Conservation (phyloP, 2,797 vertebrate species). For the Enteromius argenteus region DNA sequence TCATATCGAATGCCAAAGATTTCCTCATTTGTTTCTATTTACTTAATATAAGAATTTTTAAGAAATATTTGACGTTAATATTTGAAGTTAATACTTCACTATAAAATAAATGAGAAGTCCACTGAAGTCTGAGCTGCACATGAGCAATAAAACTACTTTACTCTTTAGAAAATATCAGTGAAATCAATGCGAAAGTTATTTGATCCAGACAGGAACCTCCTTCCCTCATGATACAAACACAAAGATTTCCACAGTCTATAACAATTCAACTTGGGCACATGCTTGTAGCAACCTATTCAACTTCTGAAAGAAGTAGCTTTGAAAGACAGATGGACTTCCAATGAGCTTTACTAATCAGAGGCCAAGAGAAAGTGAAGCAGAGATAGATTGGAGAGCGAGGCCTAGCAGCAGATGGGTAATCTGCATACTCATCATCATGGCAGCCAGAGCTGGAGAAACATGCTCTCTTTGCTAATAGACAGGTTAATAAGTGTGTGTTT, state of each 20-base stretch:
- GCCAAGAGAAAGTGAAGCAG: slow-evolving; percentile 8
- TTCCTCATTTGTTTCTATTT: neutral
- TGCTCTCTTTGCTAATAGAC: slow-evolving; percentile 29
- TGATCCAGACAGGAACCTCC: neutral
- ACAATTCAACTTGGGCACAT: slow-evolving; percentile 2
- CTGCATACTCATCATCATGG: slow-evolving; percentile 57
- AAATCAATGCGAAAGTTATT: slow-evolving; percentile 12
- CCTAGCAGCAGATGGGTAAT: slow-evolving; percentile 60
- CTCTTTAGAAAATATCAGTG: neutral
- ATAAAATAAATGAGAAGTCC: neutral
- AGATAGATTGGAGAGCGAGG: slow-evolving; percentile 13
- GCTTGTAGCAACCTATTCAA: neutral
- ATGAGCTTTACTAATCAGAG: slow-evolving; percentile 51
- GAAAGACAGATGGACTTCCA: slow-evolving; percentile 50
- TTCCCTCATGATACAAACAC: neutral
- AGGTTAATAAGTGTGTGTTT: slow-evolving; percentile 41
- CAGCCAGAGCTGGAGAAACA: slow-evolving; percentile 43
- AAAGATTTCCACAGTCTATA: neutral
- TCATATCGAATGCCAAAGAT: neutral
- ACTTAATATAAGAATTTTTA: neutral
- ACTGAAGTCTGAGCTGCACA: neutral
- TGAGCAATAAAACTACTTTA: neutral
- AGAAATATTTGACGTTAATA: neutral
- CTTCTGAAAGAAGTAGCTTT: slow-evolving; percentile 26
- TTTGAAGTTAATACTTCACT: neutral